A percentile compares a stretch with the other conserved stretches of the same genome.
Evolutionary conservation across 2,797 vertebrate species (phyloP).

Genomic region (Cottoperca gobio): DNA sequence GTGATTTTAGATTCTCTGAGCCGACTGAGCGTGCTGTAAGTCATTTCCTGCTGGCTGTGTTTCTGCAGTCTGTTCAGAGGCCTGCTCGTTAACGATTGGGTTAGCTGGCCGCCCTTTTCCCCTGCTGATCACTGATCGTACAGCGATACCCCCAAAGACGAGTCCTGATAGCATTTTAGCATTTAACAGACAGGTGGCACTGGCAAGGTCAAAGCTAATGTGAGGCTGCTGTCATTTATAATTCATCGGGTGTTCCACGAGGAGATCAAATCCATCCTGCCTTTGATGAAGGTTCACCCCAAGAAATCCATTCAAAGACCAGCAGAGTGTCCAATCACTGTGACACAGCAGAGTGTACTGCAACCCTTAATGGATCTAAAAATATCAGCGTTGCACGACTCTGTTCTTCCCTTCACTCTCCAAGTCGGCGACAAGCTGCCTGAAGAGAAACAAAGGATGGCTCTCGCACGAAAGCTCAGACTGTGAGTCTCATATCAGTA

Average conservation of each 20-base stretch:
- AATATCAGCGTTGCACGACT: constrained; percentile 50
- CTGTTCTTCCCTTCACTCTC: constrained; percentile 30
- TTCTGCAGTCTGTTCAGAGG: constrained; percentile 34
- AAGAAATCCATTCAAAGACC: constrained; percentile 59
- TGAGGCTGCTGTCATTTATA: constrained; percentile 76
- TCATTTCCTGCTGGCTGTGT: constrained; percentile 1
- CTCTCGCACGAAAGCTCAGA: constrained; percentile 55
- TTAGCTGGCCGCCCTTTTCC: constrained; percentile 43
- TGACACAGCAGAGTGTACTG: constrained; percentile 53
- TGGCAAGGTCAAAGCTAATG: constrained; percentile 76
- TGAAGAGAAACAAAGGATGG: constrained; percentile 46
- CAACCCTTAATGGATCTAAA: constrained; percentile 59
- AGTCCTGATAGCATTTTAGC: constrained; percentile 57
- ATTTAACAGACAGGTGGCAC: constrained; percentile 66
- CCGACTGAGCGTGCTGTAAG: not conserved
- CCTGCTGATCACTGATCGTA: constrained; percentile 65
- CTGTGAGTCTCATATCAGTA: constrained; percentile 56
- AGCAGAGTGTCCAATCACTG: constrained; percentile 40
- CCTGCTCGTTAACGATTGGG: constrained; percentile 43
- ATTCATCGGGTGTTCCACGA: constrained; percentile 76
- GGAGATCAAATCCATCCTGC: constrained; percentile 70
- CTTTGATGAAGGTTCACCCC: constrained; percentile 58
- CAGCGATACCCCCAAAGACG: constrained; percentile 54
- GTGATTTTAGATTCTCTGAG: not conserved
- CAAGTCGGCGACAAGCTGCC: constrained; percentile 38